Evolutionary conservation across 2,113 vertebrate species (phyloP), one percentile per base, ranked within the genome.

Genomic region (Hippocampus guttulatus): DNA sequence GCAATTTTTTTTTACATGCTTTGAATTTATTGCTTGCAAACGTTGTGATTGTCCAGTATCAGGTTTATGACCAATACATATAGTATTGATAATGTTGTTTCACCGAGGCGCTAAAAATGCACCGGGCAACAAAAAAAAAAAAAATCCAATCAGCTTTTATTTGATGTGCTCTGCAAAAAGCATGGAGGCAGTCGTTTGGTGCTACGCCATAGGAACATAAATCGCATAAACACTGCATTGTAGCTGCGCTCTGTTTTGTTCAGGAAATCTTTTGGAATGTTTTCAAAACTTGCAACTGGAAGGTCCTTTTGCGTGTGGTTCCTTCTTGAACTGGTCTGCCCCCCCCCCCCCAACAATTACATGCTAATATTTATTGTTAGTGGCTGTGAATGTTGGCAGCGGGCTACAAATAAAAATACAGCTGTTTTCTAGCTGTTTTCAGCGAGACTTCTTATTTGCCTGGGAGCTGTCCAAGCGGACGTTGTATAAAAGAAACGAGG

Each of bases 401-500:
- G 6, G 2, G 15, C 23, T 11, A 6, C 43, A 64, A 70, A 84
- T 86, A 72, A 87, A 80, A 75, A 55, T 57, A 54, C 61, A 14
- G 20, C 23, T 74, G 30, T 65, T 54, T 71, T 78, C n/a, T 58
- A 61, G 79, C 33, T 38, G 33, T 38, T 38, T 38, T 38, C 65
- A 73, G 71, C 49, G 72, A 43, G 33, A 67, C 25, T 67, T 65
- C 72, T 61, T 80, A 82, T 81, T 38, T 82, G 75, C 45, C 54
- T 68, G 38, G 69, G 70, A 75, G 75, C 69, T 76, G 67, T 83
- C 84, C 66, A 84, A 72, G 73, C 62, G 58, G 66, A 77, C 73
- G 68, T 75, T 75, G 84, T 75, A 81, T 85, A 83, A 76, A 81
- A 63, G 45, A 75, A 69, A 69, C 67, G 33, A 75, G 68, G 64